Evolutionary conservation across 2,888 invertebrate species (phyloP).

Genomic region (Cancer borealis): DNA sequence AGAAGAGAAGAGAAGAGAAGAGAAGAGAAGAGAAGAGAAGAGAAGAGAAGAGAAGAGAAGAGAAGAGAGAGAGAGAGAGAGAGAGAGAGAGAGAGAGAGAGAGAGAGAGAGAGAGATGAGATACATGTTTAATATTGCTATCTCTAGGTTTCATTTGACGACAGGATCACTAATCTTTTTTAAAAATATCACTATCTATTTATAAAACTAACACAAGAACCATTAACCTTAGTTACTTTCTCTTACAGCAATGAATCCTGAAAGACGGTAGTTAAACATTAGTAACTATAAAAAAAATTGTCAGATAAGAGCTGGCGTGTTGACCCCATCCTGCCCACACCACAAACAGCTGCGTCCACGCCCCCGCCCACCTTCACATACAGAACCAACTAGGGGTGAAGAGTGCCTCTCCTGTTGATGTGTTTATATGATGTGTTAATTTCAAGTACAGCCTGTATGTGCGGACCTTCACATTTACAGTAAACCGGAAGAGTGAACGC

Average conservation of each 20-base stretch:
- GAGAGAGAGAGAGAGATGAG: background rate
- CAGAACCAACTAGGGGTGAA: background rate
- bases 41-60: background rate
- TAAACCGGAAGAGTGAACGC: conserved; percentile 56
- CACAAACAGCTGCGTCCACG: background rate
- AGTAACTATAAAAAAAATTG: background rate
- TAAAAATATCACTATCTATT: background rate
- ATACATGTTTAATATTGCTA: too few relatives aligned
- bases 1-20: too few relatives aligned
- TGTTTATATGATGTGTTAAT: background rate
- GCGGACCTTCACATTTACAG: conserved; percentile 49
- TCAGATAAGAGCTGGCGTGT: background rate
- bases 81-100: background rate
- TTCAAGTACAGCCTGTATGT: background rate
- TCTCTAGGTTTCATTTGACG: background rate
- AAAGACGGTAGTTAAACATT: background rate
- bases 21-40: background rate
- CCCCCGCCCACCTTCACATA: background rate
- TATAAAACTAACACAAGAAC: background rate
- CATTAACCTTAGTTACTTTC: background rate
- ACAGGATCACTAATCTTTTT: background rate
- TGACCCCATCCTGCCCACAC: background rate
- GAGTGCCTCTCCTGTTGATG: background rate
- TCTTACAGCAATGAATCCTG: background rate
- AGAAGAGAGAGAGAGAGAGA: conserved; percentile 9